Base-by-base conservation (phyloP, 2,113 vertebrate genomes). In the Bagarius yarrelli region DNA sequence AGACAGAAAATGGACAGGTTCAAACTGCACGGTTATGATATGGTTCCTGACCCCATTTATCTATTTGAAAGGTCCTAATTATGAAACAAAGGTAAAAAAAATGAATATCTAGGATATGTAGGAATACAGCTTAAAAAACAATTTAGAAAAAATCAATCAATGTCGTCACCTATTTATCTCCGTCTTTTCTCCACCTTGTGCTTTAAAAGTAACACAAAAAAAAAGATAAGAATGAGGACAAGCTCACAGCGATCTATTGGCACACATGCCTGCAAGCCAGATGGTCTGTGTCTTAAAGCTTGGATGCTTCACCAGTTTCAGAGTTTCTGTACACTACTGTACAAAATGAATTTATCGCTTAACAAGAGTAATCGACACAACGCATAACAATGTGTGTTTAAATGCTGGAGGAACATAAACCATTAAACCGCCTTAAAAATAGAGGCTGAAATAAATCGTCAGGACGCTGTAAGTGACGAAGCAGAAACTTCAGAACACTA, bases 231-330 rank as follows among this genome's bases (percentile, higher is more conserved):
- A 53, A 32, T 64, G 23, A 74, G 71, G 70, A 75, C 56, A 47
- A 32, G 44, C 44, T 73, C 69, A n/a, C 67, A 71, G 67, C 14
- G 18, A 19, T 81, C 36, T 61, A 53, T 66, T 81, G 79, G 70
- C 71, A 40, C 23, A 18, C 21, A 66, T 44, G 71, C 47, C 50
- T 32, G n/a, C 9, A n/a, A 36, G 80, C 71, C 80, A 81, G 80
- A 81, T 81, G 80, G 80, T 66, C 71, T 56, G 59, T 53, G 47
- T 81, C 71, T 81, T 75, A 81, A 81, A 63, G 71, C 80, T 21
- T 56, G 80, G 80, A 44, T 64, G 70, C 71, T 8, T 75, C 12
- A 50, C 70, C 80, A 66, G 80, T 75, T 66, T 81, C 21, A 18
- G 71, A 56, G 71, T n/a, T 81, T 75, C 32, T 25, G 75, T 61